Evolutionary conservation across 1,140 invertebrate species (phyloP).

Genomic region (Meteorus sp.): DNA sequence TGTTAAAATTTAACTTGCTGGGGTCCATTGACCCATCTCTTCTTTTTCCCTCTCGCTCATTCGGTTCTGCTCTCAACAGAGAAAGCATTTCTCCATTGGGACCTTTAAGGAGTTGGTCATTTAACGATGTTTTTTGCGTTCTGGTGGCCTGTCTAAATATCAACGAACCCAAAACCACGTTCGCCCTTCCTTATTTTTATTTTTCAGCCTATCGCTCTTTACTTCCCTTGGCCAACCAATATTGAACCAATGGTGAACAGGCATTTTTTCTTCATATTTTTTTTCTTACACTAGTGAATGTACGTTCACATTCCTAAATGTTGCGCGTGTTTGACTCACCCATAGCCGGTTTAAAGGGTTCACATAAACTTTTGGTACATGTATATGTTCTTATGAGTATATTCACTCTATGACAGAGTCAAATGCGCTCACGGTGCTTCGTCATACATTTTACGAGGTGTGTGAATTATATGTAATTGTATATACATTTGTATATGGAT

Average conservation of each 20-base stretch:
- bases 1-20: neutral
- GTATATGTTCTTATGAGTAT: too few species aligned
- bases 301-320: neutral
- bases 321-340: constrained; percentile 15
- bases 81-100: too few species aligned
- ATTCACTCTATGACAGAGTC: neutral
- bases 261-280: too few species aligned
- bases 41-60: too few species aligned
- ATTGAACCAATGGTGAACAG: too few species aligned
- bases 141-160: constrained; percentile 22
- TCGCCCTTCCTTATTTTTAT: neutral
- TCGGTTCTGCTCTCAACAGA: too few species aligned
- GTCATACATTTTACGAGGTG: constrained; percentile 11
- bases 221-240: neutral
- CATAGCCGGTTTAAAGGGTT: neutral
- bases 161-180: constrained; percentile 18
- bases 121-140: constrained; percentile 23
- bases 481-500: neutral
- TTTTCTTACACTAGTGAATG: too few species aligned
- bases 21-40: constrained; percentile 21
- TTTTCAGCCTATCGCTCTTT: neutral
- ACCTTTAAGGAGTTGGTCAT: constrained; percentile 16
- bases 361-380: too few species aligned
- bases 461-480: constrained; percentile 18
- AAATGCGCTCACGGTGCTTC: neutral